A percentile compares a stretch with the other conserved stretches of the same genome.
Conservation (phyloP, 2,888 invertebrate species). For the Spialia ferax region DNA sequence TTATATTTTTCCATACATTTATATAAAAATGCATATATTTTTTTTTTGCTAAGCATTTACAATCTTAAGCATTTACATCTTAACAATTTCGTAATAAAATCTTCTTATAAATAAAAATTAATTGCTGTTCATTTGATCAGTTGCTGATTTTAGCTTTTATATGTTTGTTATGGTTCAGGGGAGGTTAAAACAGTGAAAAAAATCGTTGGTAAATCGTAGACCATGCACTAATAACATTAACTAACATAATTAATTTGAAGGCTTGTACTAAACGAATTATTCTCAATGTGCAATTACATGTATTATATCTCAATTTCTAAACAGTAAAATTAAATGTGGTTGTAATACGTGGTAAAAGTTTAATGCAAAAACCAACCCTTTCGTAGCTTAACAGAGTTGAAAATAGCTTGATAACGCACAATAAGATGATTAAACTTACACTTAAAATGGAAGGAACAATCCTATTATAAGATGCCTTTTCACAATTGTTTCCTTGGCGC, state of each 20-base stretch:
- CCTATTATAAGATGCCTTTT: constrained; percentile 33
- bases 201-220: background rate
- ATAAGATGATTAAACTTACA: constrained; percentile 24
- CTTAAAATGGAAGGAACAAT: constrained; percentile 36
- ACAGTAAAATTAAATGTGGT: constrained; percentile 14
- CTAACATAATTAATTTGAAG: constrained; percentile 18
- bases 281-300: constrained; percentile 17
- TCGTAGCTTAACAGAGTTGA: background rate
- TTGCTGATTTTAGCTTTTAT: too few relatives aligned
- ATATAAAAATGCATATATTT: too few relatives aligned
- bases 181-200: too few relatives aligned
- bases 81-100: too few relatives aligned
- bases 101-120: too few relatives aligned
- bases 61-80: too few relatives aligned
- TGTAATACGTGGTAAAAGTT: background rate
- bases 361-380: constrained; percentile 16
- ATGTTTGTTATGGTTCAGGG: too few relatives aligned
- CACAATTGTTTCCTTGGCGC: constrained; percentile 34
- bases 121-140: too few relatives aligned
- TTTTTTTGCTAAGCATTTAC: too few relatives aligned
- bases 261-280: constrained; percentile 11
- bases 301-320: constrained; percentile 26
- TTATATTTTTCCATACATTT: too few relatives aligned
- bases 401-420: background rate
- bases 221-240: background rate